Evolutionary conservation across 2,113 vertebrate genomes (phyloP).

Genomic region (Nibea coibor): DNA sequence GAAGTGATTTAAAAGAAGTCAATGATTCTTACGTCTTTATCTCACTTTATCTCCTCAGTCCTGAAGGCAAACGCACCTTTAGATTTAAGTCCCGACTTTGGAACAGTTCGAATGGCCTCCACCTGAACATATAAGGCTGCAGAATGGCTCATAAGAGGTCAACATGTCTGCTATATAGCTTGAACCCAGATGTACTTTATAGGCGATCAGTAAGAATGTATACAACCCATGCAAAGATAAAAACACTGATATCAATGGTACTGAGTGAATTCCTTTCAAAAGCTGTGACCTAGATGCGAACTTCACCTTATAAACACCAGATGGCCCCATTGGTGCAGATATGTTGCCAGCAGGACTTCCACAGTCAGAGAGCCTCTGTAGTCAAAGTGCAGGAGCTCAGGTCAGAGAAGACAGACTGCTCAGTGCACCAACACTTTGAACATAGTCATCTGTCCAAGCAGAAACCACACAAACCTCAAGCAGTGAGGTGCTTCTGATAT

Average conservation of each 20-base stretch:
- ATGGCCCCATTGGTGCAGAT: conserved; percentile 71
- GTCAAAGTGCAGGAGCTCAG: not conserved
- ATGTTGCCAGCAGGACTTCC: conserved; percentile 25
- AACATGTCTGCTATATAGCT: no score
- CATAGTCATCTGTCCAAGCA: not conserved
- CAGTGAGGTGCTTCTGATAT: conserved; percentile 52
- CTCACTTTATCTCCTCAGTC: no score
- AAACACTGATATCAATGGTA: not conserved
- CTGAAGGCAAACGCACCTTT: no score
- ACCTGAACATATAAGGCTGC: no score
- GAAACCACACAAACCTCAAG: conserved; percentile 12
- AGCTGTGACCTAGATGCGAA: not conserved
- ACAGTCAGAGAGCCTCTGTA: not conserved
- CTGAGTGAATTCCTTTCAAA: not conserved
- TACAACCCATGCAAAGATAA: not conserved
- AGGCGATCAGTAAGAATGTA: not conserved
- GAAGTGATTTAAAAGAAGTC: no score
- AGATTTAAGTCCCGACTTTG: no score
- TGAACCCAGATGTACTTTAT: no score
- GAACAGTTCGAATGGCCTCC: no score
- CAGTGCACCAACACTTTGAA: not conserved
- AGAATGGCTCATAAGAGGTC: no score
- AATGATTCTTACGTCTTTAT: no score
- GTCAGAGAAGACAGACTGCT: not conserved
- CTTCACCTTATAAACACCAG: conserved; percentile 63